Base-by-base conservation (phyloP, 1,140 invertebrate genomes). In the Danaus melanippus region DNA sequence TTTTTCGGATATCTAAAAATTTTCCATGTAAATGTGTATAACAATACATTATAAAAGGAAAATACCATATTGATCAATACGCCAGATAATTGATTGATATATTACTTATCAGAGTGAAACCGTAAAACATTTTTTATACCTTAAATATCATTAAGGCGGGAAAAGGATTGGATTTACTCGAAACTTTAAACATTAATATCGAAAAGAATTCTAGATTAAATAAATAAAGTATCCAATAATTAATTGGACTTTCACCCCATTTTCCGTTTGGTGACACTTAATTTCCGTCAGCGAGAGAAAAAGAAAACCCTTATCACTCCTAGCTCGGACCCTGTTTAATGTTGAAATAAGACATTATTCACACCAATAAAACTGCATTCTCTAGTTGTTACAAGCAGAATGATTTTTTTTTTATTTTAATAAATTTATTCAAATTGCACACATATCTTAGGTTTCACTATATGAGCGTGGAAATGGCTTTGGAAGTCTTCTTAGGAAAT, bases 161-260 rank as follows among this genome's bases (percentile, higher is more conserved):
- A 32, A 32, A 32, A 32, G 21, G 6, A 32, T 7, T 0, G 6
- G 21, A 32, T 32, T 32, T 32, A 2, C 21, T 32, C 21, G 69
- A 60, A 69, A 73, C 67, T 74, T 72, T 67, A 67, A 70, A 64
- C 77, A 80, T 80, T 82, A 80, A 80, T 80, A 80, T 79, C 64
- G 71, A 66, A 80, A 77, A 74, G 78, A 81, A 77, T 71, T 69
- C 59, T 55, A 58, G 76, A 80, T 84, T 86, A 84, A 83, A 86
- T 84, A 86, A 86, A 84, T 86, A 81, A 83, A 86, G 76, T 86
- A 75, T 76, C 78, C 82, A 83, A 83, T 86, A 86, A 86, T 86
- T 86, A 86, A 86, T 86, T 84, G 79, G 79, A 86, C 74, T 86
- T 86, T 84, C 76, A 74, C 81, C 83, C 83, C 76, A 83, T 86